Evolutionary conservation across 2,113 vertebrate species (phyloP), one percentile per base, ranked within the genome.

Genomic region (Pristiophorus japonicus): DNA sequence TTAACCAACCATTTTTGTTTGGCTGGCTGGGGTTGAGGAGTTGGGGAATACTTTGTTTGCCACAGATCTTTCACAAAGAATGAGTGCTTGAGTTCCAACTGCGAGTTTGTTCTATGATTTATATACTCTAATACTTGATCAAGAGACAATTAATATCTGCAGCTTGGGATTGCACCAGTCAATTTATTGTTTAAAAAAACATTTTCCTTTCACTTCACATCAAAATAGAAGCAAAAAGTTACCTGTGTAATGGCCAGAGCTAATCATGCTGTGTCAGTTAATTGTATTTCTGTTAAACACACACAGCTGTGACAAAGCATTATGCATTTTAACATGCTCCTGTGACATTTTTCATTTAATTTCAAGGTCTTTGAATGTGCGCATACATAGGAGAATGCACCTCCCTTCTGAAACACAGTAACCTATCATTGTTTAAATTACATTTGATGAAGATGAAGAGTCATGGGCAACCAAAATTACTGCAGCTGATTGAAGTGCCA

Each of bases 351-450:
- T 63, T 91, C n/a, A 63, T 91, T 91, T 91, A 4, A 38, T 91
- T 91, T 62, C 88, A 91, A 91, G 55, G 59, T 63, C 87, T 91
- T 91, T 91, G 75, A 81, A 81, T 81, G 88, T 38, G 59, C n/a
- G 14, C 59, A 63, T 10, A 34, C 51, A 59, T 90, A 91, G 62
- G 59, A 38, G 88, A 91, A 91, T 91, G 62, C 20, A 88, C 12
- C 88, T 63, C 18, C 59, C n/a, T 91, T 34, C 12, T 63, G 88
- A 34, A 91, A 91, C n/a, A 91, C 59, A 38, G 6, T 91, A 91
- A 62, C 63, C 55, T 91, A 62, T 63, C 88, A 63, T 1, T 4
- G n/a, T 63, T 63, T 91, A 38, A 63, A 91, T 91, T 63, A 63
- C 4, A 63, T 63, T 63, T 38, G 88, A 90, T 59, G 51, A 63